phyloP scores from a whole-genome alignment of 2,888 invertebrate genomes.

The Chesias legatella region DNA sequence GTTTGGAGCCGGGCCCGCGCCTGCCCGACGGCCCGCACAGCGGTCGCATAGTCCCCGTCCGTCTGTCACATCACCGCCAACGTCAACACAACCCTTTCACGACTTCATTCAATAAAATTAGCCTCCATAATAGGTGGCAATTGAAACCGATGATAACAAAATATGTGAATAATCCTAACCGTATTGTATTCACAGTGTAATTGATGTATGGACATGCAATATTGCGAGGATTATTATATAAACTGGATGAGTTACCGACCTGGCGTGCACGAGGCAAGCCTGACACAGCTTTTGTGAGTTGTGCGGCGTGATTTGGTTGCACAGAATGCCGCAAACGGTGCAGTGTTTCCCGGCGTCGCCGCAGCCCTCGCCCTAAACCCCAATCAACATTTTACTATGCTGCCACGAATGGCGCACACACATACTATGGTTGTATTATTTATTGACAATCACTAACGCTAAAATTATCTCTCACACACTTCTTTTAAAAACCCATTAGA shows the following conservation, averaged over 20 bases:
- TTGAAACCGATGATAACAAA: too few species aligned
- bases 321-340: slow-evolving; percentile 77
- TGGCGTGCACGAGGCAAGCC: slow-evolving; percentile 81
- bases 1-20: slow-evolving; percentile 76
- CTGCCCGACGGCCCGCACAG: slow-evolving; percentile 86
- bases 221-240: slow-evolving; percentile 32
- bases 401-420: slow-evolving; percentile 36
- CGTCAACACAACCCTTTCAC: slow-evolving; percentile 63
- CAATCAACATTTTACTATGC: slow-evolving; percentile 68
- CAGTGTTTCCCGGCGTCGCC: slow-evolving; percentile 72
- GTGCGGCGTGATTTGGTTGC: slow-evolving; percentile 74
- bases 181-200: slow-evolving; percentile 39
- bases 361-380: slow-evolving; percentile 75
- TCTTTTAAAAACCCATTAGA: slow-evolving; percentile 76
- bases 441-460: slow-evolving; percentile 35
- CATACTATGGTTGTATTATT: slow-evolving; percentile 32
- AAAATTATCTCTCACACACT: slow-evolving; percentile 69
- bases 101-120: too few species aligned
- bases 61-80: slow-evolving; percentile 82
- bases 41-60: slow-evolving; percentile 89
- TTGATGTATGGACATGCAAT: slow-evolving; percentile 42
- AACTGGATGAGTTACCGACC: slow-evolving; percentile 65
- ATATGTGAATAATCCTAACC: too few species aligned
- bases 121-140: too few species aligned
- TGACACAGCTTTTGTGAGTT: slow-evolving; percentile 78